phyloP scores from a whole-genome alignment of 2,113 vertebrate genomes.

The Vombatus ursinus region DNA sequence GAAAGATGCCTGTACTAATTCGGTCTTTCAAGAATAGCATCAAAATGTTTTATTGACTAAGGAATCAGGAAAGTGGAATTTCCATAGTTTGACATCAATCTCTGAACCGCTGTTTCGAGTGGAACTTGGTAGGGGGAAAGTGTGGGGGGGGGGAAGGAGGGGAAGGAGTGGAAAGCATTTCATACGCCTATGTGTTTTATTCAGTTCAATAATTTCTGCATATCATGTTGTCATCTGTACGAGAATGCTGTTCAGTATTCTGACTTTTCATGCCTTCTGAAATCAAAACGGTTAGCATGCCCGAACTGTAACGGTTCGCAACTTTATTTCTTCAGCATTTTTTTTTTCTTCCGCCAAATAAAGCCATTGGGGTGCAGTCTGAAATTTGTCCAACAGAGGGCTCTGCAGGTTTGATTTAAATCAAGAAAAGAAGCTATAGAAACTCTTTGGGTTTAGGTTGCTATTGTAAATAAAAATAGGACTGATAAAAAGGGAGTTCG shows the following conservation, averaged over 20 bases:
- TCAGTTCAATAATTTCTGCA: constrained; percentile 2
- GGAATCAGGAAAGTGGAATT: constrained; percentile 23
- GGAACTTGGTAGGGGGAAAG: constrained; percentile 24
- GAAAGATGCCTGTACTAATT: constrained; percentile 56
- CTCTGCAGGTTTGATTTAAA: constrained; percentile 88
- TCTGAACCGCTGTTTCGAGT: constrained; percentile 52
- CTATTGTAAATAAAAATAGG: constrained; percentile 84
- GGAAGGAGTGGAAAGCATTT: not conserved
- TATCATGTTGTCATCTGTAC: constrained; percentile 25
- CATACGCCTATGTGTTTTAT: constrained; percentile 8
- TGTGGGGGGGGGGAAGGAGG: not conserved
- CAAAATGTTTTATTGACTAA: constrained; percentile 68
- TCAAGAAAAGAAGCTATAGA: constrained; percentile 33
- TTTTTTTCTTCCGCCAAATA: not conserved
- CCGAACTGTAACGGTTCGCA: constrained; percentile 40
- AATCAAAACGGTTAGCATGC: constrained; percentile 53
- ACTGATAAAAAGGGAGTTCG: constrained; percentile 82
- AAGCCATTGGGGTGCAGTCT: constrained; percentile 54
- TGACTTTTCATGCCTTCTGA: not conserved
- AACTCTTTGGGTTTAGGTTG: constrained; percentile 74
- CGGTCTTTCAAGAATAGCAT: constrained; percentile 16
- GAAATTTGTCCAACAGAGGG: constrained; percentile 90
- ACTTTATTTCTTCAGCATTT: constrained; percentile 30
- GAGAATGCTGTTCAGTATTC: constrained; percentile 43
- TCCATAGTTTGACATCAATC: constrained; percentile 61